A percentile compares a stretch with the other conserved stretches of the same genome.
Evolutionary conservation across 2,888 invertebrate genomes (phyloP).

Genomic region (Lacanobia wlatinum): DNA sequence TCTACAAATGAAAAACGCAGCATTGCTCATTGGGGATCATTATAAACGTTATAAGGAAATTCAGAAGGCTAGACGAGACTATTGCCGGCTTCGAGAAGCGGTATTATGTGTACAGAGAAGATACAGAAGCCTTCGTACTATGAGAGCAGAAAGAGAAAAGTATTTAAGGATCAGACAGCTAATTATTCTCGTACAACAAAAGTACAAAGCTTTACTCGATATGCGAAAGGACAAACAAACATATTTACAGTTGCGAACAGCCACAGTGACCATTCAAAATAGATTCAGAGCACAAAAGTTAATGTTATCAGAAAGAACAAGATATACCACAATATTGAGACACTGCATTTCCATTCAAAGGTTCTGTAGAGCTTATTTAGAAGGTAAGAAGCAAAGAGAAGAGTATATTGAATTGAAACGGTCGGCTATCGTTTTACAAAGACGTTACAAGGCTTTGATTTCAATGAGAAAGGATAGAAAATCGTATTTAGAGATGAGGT

Average conservation of each 20-base stretch:
- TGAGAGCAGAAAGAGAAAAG: slow-evolving; percentile 76
- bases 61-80: slow-evolving; percentile 75
- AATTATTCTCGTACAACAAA: slow-evolving; percentile 77
- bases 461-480: slow-evolving; percentile 74
- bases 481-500: slow-evolving; percentile 70
- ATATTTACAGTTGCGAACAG: slow-evolving; percentile 71
- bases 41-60: slow-evolving; percentile 75
- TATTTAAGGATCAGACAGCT: slow-evolving; percentile 77
- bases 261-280: slow-evolving; percentile 72
- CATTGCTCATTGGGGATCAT: slow-evolving; percentile 66
- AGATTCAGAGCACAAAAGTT: slow-evolving; percentile 80
- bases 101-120: slow-evolving; percentile 82
- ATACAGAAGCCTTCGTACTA: slow-evolving; percentile 78
- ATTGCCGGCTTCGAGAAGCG: slow-evolving; percentile 79
- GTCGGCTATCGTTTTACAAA: slow-evolving; percentile 75
- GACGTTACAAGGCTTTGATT: slow-evolving; percentile 77
- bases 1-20: slow-evolving; percentile 71
- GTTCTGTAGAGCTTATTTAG: slow-evolving; percentile 76
- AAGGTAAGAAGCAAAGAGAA: slow-evolving; percentile 73
- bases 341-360: slow-evolving; percentile 84
- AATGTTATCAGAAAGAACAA: slow-evolving; percentile 77
- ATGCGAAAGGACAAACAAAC: slow-evolving; percentile 76
- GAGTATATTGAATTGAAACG: slow-evolving; percentile 76
- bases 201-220: slow-evolving; percentile 78
- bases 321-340: slow-evolving; percentile 78